Evolutionary conservation across 2,797 vertebrate species (phyloP), one percentile per base, ranked within the genome.

Genomic region (Melanogrammus aeglefinus): DNA sequence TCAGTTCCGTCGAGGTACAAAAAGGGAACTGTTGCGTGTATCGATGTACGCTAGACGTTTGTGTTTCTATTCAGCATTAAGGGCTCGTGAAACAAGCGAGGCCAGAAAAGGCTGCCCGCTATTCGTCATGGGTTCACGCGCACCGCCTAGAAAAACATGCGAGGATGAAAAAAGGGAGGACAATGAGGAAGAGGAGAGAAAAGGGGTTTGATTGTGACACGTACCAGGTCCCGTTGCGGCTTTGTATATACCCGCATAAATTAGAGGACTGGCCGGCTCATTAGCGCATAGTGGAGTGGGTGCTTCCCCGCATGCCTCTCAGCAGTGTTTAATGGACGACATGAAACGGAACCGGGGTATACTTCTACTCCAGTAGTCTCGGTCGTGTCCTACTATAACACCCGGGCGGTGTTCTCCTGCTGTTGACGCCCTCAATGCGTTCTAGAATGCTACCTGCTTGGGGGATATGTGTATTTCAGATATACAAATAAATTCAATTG

Each of bases 201-300:
- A 80, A 78, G 35, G 41, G 77, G 76, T 24, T 77, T 71, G 72
- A 70, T 76, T 81, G 73, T 81, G 81, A 75, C 29, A n/a, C n/a
- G 5, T n/a, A n/a, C 8, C 47, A 81, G 71, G 76, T 75, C 75
- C 81, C 74, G 24, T 80, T n/a, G 70, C 35, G 77, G 74, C 76
- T 35, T 36, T 76, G 72, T 84, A 82, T 76, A 73, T n/a, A n/a
- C 77, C 79, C 86, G 82, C 88, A 91, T 92, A 88, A 83, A 91
- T 92, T 86, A 84, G 79, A 83, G 27, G 24, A 31, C 74, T 78
- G 0, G 70, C 72, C 72, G 75, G 78, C n/a, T 27, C 39, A 92
- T 94, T 92, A 82, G 76, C n/a, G n/a, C 90, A 90, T 89, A 80
- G 79, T 83, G 44, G 80, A 90, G 88, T 85, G 86, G 76, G 72